Percentiles rank a stretch among this genome's conserved stretches.
phyloP scores from a whole-genome alignment of 2,888 invertebrate genomes.

The Athalia rosae region DNA sequence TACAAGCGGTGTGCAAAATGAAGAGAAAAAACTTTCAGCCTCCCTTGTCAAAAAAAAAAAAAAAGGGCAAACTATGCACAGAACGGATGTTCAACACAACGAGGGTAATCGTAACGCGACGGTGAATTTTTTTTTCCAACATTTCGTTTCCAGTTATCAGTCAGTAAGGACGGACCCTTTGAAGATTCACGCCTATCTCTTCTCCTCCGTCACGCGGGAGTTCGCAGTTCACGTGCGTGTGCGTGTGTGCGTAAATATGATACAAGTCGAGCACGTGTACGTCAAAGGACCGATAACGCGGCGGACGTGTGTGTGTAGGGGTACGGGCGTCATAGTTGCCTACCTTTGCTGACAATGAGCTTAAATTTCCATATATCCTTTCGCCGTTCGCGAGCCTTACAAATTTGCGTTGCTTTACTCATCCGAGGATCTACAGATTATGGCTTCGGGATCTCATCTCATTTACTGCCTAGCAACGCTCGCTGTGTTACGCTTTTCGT shows the following conservation, averaged over 20 bases:
- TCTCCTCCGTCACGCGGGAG: too few species aligned
- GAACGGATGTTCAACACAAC: too few species aligned
- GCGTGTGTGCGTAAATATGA: not conserved
- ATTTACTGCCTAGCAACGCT: constrained; percentile 2
- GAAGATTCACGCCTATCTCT: too few species aligned
- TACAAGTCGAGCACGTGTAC: not conserved
- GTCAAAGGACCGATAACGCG: constrained; percentile 21
- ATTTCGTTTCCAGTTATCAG: too few species aligned
- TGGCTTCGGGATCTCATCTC: constrained; percentile 18
- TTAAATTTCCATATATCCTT: constrained; percentile 33
- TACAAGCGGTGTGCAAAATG: not conserved
- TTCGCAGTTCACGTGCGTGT: not conserved
- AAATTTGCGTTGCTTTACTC: not conserved
- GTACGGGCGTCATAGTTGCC: not conserved
- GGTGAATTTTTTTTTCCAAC: too few species aligned
- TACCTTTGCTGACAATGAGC: not conserved
- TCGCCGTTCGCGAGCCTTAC: not conserved
- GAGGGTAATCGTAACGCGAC: too few species aligned
- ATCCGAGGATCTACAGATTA: constrained; percentile 19
- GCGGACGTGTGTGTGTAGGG: not conserved
- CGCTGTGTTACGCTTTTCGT: not conserved
- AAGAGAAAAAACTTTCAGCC: not conserved
- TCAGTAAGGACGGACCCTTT: too few species aligned
- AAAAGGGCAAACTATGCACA: too few species aligned
- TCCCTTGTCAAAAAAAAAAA: not conserved